phyloP scores from a whole-genome alignment of 1,140 invertebrate genomes.

The Spodoptera frugiperda region DNA sequence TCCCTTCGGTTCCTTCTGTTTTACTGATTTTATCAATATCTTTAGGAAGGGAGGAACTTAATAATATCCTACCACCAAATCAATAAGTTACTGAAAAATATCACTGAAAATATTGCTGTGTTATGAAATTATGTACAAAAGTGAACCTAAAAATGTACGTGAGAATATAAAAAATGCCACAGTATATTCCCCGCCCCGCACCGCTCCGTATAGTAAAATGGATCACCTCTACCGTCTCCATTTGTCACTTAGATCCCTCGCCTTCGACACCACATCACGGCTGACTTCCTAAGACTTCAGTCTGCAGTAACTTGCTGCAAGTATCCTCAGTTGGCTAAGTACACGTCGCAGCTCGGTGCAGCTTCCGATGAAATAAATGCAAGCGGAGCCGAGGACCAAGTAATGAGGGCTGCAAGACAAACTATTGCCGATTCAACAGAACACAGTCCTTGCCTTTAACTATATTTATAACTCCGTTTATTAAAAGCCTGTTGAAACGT shows the following conservation, averaged over 20 bases:
- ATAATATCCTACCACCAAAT: too few relatives aligned
- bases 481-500: too few relatives aligned
- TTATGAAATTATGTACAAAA: too few relatives aligned
- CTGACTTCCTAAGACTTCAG: slow-evolving; percentile 15
- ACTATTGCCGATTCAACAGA: slow-evolving; percentile 5
- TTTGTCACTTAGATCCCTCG: slow-evolving; percentile 6
- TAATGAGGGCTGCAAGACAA: slow-evolving; percentile 29
- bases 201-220: too few relatives aligned
- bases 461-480: too few relatives aligned
- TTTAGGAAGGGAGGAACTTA: too few relatives aligned
- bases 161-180: background rate
- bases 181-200: too few relatives aligned
- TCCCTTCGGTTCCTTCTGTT: background rate
- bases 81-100: too few relatives aligned
- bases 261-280: slow-evolving; percentile 3
- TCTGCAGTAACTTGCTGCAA: background rate
- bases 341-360: background rate
- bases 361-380: slow-evolving; percentile 14
- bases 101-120: too few relatives aligned
- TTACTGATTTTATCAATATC: too few relatives aligned
- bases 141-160: too few relatives aligned
- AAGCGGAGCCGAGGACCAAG: background rate
- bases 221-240: background rate
- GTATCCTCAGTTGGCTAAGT: slow-evolving; percentile 13
- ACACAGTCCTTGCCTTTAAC: too few relatives aligned